phyloP scores from a whole-genome alignment of 2,797 vertebrate species.

The Onychomys torridus region DNA sequence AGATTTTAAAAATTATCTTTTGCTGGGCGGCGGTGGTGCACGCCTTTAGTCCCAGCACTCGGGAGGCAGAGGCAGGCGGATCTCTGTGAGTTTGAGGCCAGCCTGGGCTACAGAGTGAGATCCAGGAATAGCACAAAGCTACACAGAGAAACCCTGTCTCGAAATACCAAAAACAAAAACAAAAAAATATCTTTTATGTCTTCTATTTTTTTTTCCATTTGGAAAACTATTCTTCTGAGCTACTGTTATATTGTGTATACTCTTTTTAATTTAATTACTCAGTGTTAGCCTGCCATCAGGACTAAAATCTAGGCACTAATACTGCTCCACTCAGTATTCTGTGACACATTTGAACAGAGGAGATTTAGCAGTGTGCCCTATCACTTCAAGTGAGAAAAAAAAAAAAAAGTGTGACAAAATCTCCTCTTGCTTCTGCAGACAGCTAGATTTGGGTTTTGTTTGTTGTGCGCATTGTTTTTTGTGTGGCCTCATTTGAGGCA shows the following conservation, averaged over 20 bases:
- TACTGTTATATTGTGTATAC: not conserved
- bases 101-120: no score
- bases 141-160: no score
- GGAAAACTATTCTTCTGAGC: conserved; percentile 50
- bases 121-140: no score
- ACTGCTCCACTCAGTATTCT: conserved; percentile 63
- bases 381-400: conserved; percentile 70
- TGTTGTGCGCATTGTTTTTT: conserved; percentile 53
- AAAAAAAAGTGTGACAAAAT: conserved; percentile 77
- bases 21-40: no score
- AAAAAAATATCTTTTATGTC: conserved; percentile 9
- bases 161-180: no score
- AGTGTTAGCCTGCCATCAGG: conserved; percentile 33
- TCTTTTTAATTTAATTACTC: not conserved
- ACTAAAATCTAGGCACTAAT: conserved; percentile 56
- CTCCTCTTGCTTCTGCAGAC: conserved; percentile 70
- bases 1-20: no score
- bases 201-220: conserved; percentile 35
- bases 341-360: conserved; percentile 67
- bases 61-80: no score
- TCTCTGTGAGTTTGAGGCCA: no score
- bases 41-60: no score
- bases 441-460: conserved; percentile 57
- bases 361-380: conserved; percentile 73
- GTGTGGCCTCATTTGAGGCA: conserved; percentile 61